Base-by-base conservation (phyloP, 2,797 vertebrate genomes). In the Aphelocoma californica region DNA sequence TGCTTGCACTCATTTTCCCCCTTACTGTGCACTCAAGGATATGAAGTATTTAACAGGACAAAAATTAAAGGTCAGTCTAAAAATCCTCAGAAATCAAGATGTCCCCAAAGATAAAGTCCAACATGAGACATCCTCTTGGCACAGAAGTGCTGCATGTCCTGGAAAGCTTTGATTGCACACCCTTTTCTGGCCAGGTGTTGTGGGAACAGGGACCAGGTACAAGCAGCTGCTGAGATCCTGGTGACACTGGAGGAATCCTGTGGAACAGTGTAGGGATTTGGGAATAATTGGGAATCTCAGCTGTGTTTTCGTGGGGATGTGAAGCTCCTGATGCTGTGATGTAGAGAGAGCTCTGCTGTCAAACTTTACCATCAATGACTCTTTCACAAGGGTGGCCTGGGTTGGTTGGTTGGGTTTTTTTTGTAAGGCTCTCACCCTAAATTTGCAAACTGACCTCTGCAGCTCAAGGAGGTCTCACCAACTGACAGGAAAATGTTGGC, bases 41-140 rank as follows among this genome's bases (percentile, higher is more conserved):
- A 26, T 66, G 71, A 82, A 40, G 21, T 77, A 45, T 73, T 75
- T 88, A 66, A 84, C 3, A 61, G 75, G 72, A 64, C 53, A 78
- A 71, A 86, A 89, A 82, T 48, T 45, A 86, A 90, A 92, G 78
- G 72, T 88, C 86, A 67, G 26, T 57, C 91, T 85, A 89, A 89
- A 93, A 92, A 45, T 84, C 71, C 86, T 89, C 60, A 74, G 71
- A 72, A 90, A 80, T 53, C 21, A 29, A 80, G 74, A 93, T 88
- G 75, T 85, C 60, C 74, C 42, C 42, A 80, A 73, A 82, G 74
- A 64, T 82, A 90, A 88, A 90, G 36, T 28, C 18, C 51, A 44
- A 9, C 15, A 2, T 6, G 79, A 34, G 91, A 86, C 72, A 78
- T 71, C 79, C 70, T 88, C 69, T 65, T 87, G 92, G 69, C 86